phyloP scores from a whole-genome alignment of 2,797 vertebrate genomes.

The Xyrichtys novacula region DNA sequence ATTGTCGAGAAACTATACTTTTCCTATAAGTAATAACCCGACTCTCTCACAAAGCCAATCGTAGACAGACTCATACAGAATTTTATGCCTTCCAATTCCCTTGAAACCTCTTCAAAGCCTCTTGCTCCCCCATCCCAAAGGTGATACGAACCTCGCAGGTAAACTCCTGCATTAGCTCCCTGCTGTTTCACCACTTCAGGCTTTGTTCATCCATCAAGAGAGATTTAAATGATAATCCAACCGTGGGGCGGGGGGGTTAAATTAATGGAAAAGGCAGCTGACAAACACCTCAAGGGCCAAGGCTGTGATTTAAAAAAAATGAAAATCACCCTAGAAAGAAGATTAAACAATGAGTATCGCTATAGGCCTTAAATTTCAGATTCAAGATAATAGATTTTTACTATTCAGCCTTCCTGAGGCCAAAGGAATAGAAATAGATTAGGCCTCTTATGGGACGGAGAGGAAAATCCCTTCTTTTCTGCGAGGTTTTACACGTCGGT shows the following conservation, averaged over 20 bases:
- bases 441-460: not conserved
- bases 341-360: not conserved
- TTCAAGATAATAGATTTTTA: slow-evolving; percentile 9
- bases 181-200: slow-evolving; percentile 30
- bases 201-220: slow-evolving; percentile 30
- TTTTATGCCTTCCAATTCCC: slow-evolving; percentile 3
- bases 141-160: slow-evolving; percentile 15
- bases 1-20: too few species aligned
- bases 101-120: slow-evolving; percentile 38
- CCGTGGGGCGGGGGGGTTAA: not conserved
- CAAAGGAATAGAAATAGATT: slow-evolving; percentile 6
- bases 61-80: too few species aligned
- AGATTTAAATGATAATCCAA: slow-evolving; percentile 25
- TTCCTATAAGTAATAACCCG: too few species aligned
- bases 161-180: slow-evolving; percentile 5
- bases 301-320: not conserved
- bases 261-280: slow-evolving; percentile 15
- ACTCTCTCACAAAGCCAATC: too few species aligned
- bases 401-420: slow-evolving; percentile 11
- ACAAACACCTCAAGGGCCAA: slow-evolving; percentile 13
- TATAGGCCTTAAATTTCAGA: slow-evolving; percentile 19
- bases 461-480: slow-evolving; percentile 13
- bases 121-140: slow-evolving; percentile 25
- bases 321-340: not conserved
- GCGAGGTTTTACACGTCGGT: not conserved